A percentile compares a stretch with the other conserved stretches of the same genome.
Conservation (phyloP, 2,888 invertebrate genomes). For the Norana najaformis region DNA sequence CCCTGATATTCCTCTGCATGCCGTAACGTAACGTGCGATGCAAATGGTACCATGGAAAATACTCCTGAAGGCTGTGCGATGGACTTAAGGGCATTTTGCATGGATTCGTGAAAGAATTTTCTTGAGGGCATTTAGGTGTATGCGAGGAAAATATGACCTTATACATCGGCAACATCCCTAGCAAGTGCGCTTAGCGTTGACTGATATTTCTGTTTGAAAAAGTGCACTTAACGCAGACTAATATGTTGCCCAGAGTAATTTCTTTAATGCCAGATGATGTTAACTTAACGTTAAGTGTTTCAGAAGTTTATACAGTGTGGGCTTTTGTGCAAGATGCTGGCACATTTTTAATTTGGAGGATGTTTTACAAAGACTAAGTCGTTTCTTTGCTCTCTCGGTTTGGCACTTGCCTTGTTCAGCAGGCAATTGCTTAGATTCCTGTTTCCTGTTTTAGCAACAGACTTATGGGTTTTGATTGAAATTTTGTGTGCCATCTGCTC, state of each 20-base stretch:
- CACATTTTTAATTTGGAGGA: background rate
- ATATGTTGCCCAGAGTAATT: too few relatives aligned
- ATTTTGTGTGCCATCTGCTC: background rate
- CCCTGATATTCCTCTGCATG: background rate
- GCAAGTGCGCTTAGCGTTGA: too few relatives aligned
- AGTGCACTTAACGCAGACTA: background rate
- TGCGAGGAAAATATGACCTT: background rate
- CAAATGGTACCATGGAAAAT: background rate
- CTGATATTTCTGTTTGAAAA: background rate
- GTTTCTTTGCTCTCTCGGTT: background rate
- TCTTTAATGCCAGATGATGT: too few relatives aligned
- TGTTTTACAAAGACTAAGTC: background rate
- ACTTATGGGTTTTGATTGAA: too few relatives aligned
- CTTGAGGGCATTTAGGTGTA: background rate
- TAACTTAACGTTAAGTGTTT: background rate
- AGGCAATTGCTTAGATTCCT: background rate
- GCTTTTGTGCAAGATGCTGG: background rate
- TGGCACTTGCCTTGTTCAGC: background rate
- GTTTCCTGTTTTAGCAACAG: too few relatives aligned
- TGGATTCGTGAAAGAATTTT: background rate
- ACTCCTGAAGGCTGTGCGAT: background rate
- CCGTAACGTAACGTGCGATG: background rate
- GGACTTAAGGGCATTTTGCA: background rate
- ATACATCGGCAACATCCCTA: too few relatives aligned
- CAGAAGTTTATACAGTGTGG: background rate